Evolutionary conservation across 2,113 vertebrate genomes (phyloP), one percentile per base, ranked within the genome.

Genomic region (Percopsis transmontana): DNA sequence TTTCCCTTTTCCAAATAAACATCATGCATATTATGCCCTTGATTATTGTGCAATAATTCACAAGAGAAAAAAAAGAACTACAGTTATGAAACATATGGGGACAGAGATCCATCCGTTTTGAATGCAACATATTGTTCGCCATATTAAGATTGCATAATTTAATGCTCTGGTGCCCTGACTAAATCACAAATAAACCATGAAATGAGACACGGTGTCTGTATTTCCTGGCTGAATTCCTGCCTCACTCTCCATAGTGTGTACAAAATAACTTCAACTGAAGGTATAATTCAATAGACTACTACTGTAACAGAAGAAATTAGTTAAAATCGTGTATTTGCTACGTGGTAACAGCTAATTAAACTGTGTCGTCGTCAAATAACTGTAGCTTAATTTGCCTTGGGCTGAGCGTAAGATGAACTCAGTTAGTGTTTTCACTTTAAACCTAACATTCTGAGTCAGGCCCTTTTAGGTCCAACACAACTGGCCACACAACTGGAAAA

Each of bases 161-260:
- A 71, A 75, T 61, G 79, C 85, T 72, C 57, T 68, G 78, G 27
- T 66, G 79, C 81, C 53, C 84, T 57, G 68, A 85, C 73, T 80
- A 60, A 82, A 82, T 76, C 76, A 73, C 70, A 87, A 85, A 79
- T 72, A 85, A 86, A 82, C 72, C 80, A 89, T 79, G 70, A 86
- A 86, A 88, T 76, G 79, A 84, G 63, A 81, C 9, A 10, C 47
- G 70, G 68, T 58, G 24, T 19, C 62, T 68, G 44, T n/a, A n/a
- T 58, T 68, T 68, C 52, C 82, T 68, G 38, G 33, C 55, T 44
- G 20, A 73, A 61, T 47, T 54, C 55, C 55, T 70, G n/a, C 45
- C 44, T 9, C 62, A 44, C 40, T 24, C 68, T 76, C 67, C 14
- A 61, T 27, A 53, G 14, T 33, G 18, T 19, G 23, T 59, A 44